These are phyloP conservation scores for Lymantria monacha DNA, from an alignment of 2,888 invertebrate species.

Conservation along the genomic window DNA sequence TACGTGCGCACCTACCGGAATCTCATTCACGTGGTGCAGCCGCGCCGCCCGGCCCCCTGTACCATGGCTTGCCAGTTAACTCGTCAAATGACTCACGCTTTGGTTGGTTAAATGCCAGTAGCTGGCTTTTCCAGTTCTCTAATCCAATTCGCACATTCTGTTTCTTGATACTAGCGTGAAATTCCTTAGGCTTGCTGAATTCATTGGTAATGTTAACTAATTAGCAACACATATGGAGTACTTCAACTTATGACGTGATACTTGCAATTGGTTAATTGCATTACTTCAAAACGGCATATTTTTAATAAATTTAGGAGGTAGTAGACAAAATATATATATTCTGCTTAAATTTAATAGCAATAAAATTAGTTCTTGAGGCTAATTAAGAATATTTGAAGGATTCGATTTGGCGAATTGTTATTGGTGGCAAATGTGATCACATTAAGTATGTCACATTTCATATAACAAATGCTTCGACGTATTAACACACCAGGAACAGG, in stretches of 20 bases:
- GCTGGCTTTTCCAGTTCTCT: conserved; percentile 80
- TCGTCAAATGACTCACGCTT: conserved; percentile 80
- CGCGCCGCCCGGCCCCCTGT: conserved; percentile 54
- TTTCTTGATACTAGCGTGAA: conserved; percentile 45
- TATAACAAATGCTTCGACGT: conserved; percentile 56
- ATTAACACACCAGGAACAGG: conserved; percentile 79
- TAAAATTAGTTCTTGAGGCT: neutral
- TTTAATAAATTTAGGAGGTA: neutral
- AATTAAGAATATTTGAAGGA: neutral
- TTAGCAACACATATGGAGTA: neutral
- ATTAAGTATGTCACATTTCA: conserved; percentile 35
- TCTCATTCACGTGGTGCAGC: conserved; percentile 78
- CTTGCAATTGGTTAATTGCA: neutral
- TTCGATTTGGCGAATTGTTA: neutral
- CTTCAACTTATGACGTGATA: neutral
- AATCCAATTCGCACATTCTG: conserved; percentile 73
- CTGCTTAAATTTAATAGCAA: neutral
- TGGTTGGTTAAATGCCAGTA: conserved; percentile 76
- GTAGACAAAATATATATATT: neutral
- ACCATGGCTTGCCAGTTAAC: conserved; percentile 70
- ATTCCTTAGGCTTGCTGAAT: conserved; percentile 36
- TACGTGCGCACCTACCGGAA: conserved; percentile 82
- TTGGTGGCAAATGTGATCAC: neutral
- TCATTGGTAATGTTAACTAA: conserved; percentile 27
- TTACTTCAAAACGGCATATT: neutral